Conservation (phyloP, 2,113 vertebrate genomes). For the Chaetura pelagica region DNA sequence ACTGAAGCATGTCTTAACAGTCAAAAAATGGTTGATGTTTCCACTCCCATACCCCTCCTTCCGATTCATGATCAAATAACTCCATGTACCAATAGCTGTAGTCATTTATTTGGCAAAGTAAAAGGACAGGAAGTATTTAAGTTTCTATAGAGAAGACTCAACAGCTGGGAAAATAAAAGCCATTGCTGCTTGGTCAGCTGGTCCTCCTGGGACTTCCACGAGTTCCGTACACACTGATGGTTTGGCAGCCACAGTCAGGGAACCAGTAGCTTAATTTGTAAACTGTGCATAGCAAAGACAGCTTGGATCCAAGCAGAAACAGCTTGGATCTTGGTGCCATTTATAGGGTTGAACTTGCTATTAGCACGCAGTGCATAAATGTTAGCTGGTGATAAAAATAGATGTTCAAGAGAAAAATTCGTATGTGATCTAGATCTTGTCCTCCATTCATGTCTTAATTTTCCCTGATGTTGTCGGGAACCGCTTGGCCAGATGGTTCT, state of each 20-base stretch:
- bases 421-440: not conserved
- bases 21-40: not conserved
- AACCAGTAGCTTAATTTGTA: slow-evolving; percentile 4
- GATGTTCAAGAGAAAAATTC: not conserved
- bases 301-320: not conserved
- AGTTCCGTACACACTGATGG: not conserved
- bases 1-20: not conserved
- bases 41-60: not conserved
- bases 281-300: not conserved
- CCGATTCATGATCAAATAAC: not conserved
- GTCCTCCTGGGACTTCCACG: not conserved
- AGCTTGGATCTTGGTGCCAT: not conserved
- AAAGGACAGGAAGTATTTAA: not conserved
- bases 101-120: not conserved
- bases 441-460: not conserved
- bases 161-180: not conserved
- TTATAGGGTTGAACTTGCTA: not conserved
- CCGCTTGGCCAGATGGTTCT: not conserved
- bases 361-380: not conserved
- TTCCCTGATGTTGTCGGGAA: not conserved
- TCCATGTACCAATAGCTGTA: not conserved
- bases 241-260: slow-evolving; percentile 2
- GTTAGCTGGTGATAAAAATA: slow-evolving; percentile 31
- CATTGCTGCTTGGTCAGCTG: not conserved
- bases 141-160: not conserved